Percentiles rank a stretch among this genome's conserved stretches.
These are phyloP conservation scores for Fregetta grallaria DNA, from an alignment of 2,113 vertebrate species.

Conservation along the genomic window DNA sequence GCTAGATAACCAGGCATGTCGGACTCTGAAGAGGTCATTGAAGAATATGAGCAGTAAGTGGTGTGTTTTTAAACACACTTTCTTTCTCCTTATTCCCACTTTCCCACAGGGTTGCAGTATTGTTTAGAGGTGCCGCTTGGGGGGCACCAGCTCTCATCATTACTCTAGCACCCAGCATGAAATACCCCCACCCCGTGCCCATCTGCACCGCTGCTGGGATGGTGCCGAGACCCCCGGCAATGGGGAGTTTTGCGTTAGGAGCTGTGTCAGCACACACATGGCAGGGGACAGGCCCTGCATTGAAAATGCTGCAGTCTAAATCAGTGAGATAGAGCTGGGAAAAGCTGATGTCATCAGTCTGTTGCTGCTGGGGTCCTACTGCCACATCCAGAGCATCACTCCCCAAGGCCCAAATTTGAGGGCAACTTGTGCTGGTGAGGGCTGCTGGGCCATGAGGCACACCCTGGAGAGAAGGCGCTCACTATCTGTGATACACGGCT, in stretches of 20 bases:
- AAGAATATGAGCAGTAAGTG: constrained; percentile 87
- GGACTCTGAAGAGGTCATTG: constrained; percentile 80
- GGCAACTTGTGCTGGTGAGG: neutral
- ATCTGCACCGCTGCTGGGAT: neutral
- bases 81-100: neutral
- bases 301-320: neutral
- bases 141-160: fast-evolving
- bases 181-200: neutral
- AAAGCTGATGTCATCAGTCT: neutral
- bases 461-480: neutral
- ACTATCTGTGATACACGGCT: fast-evolving
- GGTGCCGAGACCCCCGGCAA: neutral
- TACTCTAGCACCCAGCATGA: neutral
- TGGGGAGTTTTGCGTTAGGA: neutral
- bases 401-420: neutral
- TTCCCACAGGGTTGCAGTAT: neutral
- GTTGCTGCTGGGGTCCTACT: neutral
- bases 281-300: neutral
- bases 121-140: neutral
- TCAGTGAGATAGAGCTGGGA: neutral
- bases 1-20: constrained; percentile 80
- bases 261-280: neutral
- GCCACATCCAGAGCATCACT: neutral
- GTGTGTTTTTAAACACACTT: neutral
- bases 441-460: neutral